Evolutionary conservation across 64 coral and sea anemone genomes (phyloP).

Genomic region (Actinia equina): DNA sequence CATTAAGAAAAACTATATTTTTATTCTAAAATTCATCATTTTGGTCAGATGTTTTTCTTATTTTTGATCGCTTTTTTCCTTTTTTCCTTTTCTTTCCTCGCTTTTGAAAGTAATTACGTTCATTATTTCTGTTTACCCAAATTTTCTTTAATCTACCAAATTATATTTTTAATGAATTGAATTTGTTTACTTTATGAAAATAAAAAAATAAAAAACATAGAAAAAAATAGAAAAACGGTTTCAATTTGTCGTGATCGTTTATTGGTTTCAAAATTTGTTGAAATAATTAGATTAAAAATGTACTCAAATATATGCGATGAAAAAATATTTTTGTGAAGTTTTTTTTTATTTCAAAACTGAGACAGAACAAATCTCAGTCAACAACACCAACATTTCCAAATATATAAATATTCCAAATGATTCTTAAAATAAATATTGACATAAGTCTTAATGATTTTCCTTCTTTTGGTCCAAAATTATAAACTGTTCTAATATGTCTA

Average conservation of each 20-base stretch:
- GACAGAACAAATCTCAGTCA: neutral
- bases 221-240: neutral
- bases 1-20: too few relatives aligned
- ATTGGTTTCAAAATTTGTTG: neutral
- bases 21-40: too few relatives aligned
- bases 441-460: neutral
- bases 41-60: too few relatives aligned
- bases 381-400: neutral
- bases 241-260: too few relatives aligned
- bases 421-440: neutral
- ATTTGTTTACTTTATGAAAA: neutral
- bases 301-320: too few relatives aligned
- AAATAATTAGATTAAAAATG: neutral
- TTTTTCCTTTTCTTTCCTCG: too few relatives aligned
- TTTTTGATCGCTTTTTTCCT: too few relatives aligned
- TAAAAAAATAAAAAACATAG: neutral
- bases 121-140: neutral
- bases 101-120: neutral
- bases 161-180: neutral
- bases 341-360: neutral
- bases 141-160: neutral
- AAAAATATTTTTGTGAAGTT: too few relatives aligned
- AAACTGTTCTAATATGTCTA: neutral
- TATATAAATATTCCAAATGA: neutral
- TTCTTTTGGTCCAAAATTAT: neutral